Evolutionary conservation across 2,797 vertebrate genomes (phyloP), one percentile per base, ranked within the genome.

Genomic region (Vultur gryphus): DNA sequence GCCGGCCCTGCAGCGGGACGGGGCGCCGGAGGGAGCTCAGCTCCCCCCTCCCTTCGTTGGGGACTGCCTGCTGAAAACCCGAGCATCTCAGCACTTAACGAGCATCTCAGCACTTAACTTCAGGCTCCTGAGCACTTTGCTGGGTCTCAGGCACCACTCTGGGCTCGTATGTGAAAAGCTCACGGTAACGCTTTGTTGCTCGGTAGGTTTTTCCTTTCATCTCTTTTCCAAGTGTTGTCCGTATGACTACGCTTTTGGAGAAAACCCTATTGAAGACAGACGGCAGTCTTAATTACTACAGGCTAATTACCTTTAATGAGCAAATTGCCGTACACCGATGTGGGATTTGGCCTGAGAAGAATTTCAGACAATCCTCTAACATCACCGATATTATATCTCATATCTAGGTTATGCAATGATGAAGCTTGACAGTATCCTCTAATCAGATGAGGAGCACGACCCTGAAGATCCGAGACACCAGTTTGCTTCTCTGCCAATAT

Each of bases 281-380:
- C 1, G 3, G 43, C 28, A 84, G 64, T 77, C 83, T 87, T 90
- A 89, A 91, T 91, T 93, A 93, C 51, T 82, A 54, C 39, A 62
- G 55, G 62, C 61, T 84, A 94, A 90, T 93, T 93, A 90, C 23
- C 37, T 89, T 84, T 76, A 88, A 84, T 52, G 81, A 96, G 46
- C 17, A 86, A 92, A 96, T 49, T 79, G 25, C 58, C 3, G 4
- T 70, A 33, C 18, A 49, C 5, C 3, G 2, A 57, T 75, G 33
- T 70, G 70, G 62, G 62, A 92, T 84, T 93, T 94, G 44, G 72
- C 69, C 89, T 51, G 54, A 81, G 69, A 97, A 93, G 16, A 88
- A 88, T 87, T 88, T 94, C 54, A 88, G 35, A 69, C 48, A 59
- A 83, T 55, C 31, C 62, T 55, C 62, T 83, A 84, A 57, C 82